A percentile compares a stretch with the other conserved stretches of the same genome.
Conservation (phyloP, 1,140 invertebrate genomes). For the Ericerus pela region DNA sequence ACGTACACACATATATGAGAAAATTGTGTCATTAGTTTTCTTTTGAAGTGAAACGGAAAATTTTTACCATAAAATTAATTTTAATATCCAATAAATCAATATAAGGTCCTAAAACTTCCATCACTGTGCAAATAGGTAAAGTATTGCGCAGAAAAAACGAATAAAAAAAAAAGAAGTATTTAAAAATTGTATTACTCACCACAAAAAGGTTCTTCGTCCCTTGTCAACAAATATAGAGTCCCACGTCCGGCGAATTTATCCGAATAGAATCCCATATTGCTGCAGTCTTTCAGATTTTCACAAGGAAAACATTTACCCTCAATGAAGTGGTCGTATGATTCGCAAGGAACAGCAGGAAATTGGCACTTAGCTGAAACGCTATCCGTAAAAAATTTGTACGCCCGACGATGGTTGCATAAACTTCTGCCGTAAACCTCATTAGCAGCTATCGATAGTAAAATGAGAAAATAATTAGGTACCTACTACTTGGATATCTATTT, state of each 20-base stretch:
- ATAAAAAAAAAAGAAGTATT: constrained; percentile 13
- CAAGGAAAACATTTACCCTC: constrained; percentile 59
- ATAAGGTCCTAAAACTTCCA: no score
- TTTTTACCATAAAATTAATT: no score
- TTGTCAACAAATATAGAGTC: constrained; percentile 66
- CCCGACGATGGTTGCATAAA: constrained; percentile 77
- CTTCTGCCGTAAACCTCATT: constrained; percentile 71
- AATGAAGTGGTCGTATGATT: constrained; percentile 68
- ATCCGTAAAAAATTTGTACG: constrained; percentile 87
- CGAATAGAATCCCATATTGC: constrained; percentile 89
- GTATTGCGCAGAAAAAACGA: neutral
- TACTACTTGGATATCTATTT: no score
- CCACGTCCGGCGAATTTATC: constrained; percentile 62
- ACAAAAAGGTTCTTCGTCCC: constrained; percentile 84
- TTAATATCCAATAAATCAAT: no score
- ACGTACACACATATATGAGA: no score
- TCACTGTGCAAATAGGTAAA: no score
- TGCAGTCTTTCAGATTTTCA: constrained; percentile 46
- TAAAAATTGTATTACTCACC: constrained; percentile 37
- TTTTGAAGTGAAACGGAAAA: no score
- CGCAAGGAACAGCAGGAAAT: constrained; percentile 76
- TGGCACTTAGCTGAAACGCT: constrained; percentile 76
- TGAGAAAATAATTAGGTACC: no score
- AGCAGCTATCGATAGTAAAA: no score
- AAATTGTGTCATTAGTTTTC: no score